Conservation (phyloP, 2,797 vertebrate species). For the Xenops minutus region DNA sequence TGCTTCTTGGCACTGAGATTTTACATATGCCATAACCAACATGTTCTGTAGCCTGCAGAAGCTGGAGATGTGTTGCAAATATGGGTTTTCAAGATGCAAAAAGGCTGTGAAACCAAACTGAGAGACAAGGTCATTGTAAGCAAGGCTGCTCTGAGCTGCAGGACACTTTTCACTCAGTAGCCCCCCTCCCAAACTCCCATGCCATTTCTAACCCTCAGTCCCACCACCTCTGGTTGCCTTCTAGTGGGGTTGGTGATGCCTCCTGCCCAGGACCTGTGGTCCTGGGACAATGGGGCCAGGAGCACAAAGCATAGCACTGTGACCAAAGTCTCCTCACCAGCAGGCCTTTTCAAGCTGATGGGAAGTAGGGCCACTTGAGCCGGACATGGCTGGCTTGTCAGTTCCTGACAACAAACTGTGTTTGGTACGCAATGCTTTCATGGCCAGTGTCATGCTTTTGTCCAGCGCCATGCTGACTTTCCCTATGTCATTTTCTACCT, state of each 20-base stretch:
- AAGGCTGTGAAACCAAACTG: rapidly evolving
- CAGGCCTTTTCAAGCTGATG: conserved; percentile 77
- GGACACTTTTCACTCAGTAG: neutral
- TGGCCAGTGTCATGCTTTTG: conserved; percentile 83
- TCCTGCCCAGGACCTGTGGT: conserved; percentile 64
- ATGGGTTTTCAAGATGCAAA: neutral
- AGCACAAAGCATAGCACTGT: conserved; percentile 86
- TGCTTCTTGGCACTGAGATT: neutral
- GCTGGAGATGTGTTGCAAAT: neutral
- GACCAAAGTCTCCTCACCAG: conserved; percentile 72
- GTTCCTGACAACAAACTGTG: conserved; percentile 90
- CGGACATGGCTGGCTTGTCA: conserved; percentile 91
- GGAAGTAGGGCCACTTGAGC: conserved; percentile 86
- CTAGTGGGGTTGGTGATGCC: conserved; percentile 35
- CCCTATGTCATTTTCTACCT: conserved; percentile 67
- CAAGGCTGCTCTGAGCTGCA: neutral
- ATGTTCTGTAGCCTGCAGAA: neutral
- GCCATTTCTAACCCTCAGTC: conserved; percentile 27
- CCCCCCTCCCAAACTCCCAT: neutral
- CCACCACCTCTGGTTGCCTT: neutral
- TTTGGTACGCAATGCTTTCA: conserved; percentile 88
- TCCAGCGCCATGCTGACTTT: conserved; percentile 78
- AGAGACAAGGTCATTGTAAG: neutral
- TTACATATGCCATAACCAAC: neutral
- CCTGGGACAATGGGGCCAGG: conserved; percentile 79